Base-by-base conservation (phyloP, 2,888 invertebrate genomes). In the Osmoderma eremita region DNA sequence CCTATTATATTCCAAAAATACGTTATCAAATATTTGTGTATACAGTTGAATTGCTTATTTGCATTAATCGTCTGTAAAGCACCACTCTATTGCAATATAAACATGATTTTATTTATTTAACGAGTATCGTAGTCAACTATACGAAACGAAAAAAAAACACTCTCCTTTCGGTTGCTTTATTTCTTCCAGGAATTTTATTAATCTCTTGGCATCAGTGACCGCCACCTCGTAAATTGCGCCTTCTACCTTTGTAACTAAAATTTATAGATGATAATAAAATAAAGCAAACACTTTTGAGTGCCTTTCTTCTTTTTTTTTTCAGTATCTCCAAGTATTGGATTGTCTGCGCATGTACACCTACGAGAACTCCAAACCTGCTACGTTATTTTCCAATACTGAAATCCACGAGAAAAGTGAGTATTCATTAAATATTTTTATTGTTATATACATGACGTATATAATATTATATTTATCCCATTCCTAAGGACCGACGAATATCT, bases 261-360 rank as follows among this genome's bases (percentile, higher is more conserved):
- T 5, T 6, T 30, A 30, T 6, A 30, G 10, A 30, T 5, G 24
- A 24, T 24, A 30, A 30, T 30, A 30, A 30, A 30, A n/a, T n/a
- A n/a, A n/a, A n/a, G n/a, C 10, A 30, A 2, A 30, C 6, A 30
- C 6, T 4, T 30, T 50, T 18, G 20, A 20, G 10, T 50, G 20
- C 0, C 18, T 50, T 50, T 12, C 3, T 24, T 36, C 2, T 38
- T 3, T 56, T 36, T 39, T n/a, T 13, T 42, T 63, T 41, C 18
- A 63, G 63, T 63, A 63, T 41, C 51, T 63, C 13, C 63, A 51
- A 51, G 24, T 13, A n/a, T 42, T 63, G 63, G 63, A 30, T n/a
- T 51, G 63, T 22, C 4, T 63, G 15, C 51, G 41, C 15, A 36
- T 63, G 15, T 51, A 63, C 15, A 42, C 63, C 41, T 63, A 51